Conservation (phyloP, 2,888 invertebrate species). For the Troglohyphantes excavatus region DNA sequence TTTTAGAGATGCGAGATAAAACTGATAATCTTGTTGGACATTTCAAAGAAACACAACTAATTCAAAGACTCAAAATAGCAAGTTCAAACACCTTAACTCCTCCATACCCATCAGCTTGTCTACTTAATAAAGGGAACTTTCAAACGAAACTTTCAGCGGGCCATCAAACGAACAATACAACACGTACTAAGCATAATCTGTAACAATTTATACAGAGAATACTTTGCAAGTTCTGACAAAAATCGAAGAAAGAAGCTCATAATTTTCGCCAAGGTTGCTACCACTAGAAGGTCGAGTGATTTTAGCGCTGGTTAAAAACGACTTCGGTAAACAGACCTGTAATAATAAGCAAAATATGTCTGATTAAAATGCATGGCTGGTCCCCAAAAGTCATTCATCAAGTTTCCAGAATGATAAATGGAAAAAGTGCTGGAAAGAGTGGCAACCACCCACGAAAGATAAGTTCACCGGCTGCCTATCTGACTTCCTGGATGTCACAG, state of each 20-base stretch:
- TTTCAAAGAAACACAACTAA: no score
- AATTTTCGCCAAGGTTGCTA: conserved; percentile 12
- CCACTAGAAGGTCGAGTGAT: conserved; percentile 29
- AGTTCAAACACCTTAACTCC: no score
- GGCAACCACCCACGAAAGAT: conserved; percentile 66
- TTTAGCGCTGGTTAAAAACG: conserved; percentile 16
- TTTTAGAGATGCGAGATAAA: no score
- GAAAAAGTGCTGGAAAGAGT: conserved; percentile 27
- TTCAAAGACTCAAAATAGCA: no score
- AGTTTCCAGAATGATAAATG: conserved; percentile 63
- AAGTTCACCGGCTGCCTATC: conserved; percentile 46
- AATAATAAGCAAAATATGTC: conserved; percentile 41
- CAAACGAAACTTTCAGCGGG: not conserved
- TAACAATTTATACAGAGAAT: not conserved
- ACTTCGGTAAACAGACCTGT: conserved; percentile 30
- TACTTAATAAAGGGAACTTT: not conserved
- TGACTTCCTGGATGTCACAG: conserved; percentile 66
- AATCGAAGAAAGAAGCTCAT: not conserved
- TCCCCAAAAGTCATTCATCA: conserved; percentile 68
- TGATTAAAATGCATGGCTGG: conserved; percentile 68
- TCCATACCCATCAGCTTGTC: no score
- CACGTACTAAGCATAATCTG: not conserved
- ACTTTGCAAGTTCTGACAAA: not conserved
- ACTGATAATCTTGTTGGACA: no score
- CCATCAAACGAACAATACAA: not conserved